phyloP scores from a whole-genome alignment of 53 echinoderm and acorn worm species.

The Apostichopus leukothele region DNA sequence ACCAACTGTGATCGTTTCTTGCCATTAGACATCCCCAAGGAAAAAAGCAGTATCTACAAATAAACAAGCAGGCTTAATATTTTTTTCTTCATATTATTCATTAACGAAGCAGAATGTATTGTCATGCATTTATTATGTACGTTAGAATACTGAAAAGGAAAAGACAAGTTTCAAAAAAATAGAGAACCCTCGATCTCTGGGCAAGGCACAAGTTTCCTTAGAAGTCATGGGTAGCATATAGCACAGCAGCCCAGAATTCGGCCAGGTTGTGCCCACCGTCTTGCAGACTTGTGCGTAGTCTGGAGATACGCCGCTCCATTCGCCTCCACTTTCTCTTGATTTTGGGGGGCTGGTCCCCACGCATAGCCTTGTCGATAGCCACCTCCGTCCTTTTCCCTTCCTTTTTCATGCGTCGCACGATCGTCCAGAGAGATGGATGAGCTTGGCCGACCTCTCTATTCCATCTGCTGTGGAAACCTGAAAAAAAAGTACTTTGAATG shows the following conservation, averaged over 20 bases:
- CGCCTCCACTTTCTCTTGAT: conserved; percentile 45
- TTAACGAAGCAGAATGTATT: no score
- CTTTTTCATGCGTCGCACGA: conserved; percentile 44
- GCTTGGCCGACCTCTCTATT: conserved; percentile 18
- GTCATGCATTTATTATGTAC: no score
- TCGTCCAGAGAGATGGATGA: conserved; percentile 48
- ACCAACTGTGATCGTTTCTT: no score
- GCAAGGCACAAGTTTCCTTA: no score
- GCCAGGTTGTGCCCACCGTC: not conserved
- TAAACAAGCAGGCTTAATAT: no score
- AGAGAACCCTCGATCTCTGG: no score
- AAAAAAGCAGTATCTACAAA: no score
- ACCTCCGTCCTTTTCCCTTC: conserved; percentile 44
- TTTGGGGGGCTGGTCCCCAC: conserved; percentile 36
- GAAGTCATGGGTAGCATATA: not conserved
- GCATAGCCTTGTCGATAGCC: not conserved
- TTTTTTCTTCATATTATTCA: no score
- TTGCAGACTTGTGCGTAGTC: not conserved
- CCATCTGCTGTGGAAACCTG: conserved; percentile 54
- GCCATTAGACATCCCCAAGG: no score
- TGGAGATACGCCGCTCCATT: conserved; percentile 17
- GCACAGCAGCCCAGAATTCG: not conserved
- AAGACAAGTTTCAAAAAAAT: no score
- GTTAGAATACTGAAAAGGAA: no score
- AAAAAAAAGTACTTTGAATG: conserved; percentile 17